These are phyloP conservation scores for Diplodus puntazzo DNA, from an alignment of 2,797 vertebrate genomes.

Conservation along the genomic window DNA sequence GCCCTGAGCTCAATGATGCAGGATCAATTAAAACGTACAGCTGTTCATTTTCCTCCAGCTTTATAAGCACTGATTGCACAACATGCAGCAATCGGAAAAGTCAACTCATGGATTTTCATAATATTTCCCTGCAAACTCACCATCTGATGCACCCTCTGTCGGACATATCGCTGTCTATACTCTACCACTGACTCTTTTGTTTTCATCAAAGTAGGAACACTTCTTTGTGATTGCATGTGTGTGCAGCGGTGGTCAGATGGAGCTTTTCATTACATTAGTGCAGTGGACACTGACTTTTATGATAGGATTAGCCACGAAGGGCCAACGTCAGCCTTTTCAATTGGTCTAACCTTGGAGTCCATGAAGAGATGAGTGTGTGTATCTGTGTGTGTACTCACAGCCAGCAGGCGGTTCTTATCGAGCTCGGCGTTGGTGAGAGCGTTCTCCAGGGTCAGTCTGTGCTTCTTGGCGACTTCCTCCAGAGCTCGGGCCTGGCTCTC, in stretches of 20 bases:
- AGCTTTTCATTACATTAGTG: background rate
- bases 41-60: constrained; percentile 38
- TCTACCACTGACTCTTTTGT: background rate
- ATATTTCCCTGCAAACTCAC: background rate
- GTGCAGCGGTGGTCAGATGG: background rate
- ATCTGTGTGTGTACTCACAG: constrained; percentile 81
- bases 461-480: constrained; percentile 94
- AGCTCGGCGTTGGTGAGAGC: constrained; percentile 87
- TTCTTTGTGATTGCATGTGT: background rate
- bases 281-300: background rate
- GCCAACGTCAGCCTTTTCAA: too few relatives aligned
- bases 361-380: constrained; percentile 3
- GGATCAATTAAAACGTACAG: constrained; percentile 56
- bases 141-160: constrained; percentile 30
- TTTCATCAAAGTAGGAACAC: background rate
- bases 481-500: constrained; percentile 92
- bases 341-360: background rate
- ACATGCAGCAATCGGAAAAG: constrained; percentile 33
- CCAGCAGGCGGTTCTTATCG: constrained; percentile 93
- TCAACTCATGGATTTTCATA: constrained; percentile 28
- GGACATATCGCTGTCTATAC: background rate
- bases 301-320: background rate
- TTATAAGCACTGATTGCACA: constrained; percentile 48
- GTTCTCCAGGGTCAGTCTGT: constrained; percentile 91
- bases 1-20: constrained; percentile 28